These are phyloP conservation scores for Rhineura floridana DNA, from an alignment of 2,113 vertebrate genomes.

Conservation along the genomic window DNA sequence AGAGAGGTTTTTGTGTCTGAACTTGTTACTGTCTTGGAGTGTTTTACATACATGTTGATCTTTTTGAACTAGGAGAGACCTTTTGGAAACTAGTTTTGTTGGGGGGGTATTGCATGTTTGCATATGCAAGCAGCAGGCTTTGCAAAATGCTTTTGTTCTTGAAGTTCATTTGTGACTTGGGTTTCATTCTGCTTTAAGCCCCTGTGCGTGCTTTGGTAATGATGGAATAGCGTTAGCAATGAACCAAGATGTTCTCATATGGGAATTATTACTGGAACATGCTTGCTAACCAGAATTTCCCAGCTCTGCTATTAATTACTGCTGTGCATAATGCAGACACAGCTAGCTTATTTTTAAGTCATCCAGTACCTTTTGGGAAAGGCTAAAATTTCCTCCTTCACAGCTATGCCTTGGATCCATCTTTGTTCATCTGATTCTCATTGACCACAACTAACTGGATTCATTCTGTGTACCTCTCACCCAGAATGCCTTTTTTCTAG, in stretches of 20 bases:
- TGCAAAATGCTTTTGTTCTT: background rate
- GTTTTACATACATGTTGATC: background rate
- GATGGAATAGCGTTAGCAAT: background rate
- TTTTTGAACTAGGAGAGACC: background rate
- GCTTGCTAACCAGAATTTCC: background rate
- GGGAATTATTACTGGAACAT: slow-evolving; percentile 7
- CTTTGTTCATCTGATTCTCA: background rate
- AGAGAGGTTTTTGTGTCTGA: background rate
- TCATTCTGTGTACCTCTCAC: background rate
- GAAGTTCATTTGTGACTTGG: background rate
- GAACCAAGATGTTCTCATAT: background rate
- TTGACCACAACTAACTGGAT: background rate
- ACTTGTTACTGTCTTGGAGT: background rate
- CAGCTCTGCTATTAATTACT: slow-evolving; percentile 2
- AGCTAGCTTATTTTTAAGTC: background rate
- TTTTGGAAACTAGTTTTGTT: background rate
- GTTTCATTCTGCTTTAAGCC: background rate
- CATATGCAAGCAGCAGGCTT: background rate
- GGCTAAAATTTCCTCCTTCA: background rate
- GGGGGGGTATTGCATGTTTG: background rate
- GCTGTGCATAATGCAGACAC: background rate
- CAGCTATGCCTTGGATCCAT: background rate
- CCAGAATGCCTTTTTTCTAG: background rate
- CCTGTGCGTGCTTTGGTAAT: background rate
- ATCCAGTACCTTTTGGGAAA: background rate